A percentile compares a stretch with the other conserved stretches of the same genome.
Evolutionary conservation across 1,140 invertebrate species (phyloP).

Genomic region (Drosophila carrolli): DNA sequence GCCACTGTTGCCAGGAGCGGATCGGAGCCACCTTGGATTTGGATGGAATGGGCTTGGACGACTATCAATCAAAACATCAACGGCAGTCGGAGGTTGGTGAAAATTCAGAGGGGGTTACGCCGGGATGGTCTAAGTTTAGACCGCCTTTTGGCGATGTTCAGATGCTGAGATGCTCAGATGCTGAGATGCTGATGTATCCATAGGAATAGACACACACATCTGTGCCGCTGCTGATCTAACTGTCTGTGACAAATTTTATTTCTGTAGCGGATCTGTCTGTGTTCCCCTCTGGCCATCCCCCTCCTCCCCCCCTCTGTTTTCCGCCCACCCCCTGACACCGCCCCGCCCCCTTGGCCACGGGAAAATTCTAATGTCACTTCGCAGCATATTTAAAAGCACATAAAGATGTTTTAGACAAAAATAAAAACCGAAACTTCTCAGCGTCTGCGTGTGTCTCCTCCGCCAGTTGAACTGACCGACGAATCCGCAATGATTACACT

Average conservation of each 20-base stretch:
- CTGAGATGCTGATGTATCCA: conserved; percentile 39
- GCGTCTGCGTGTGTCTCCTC: conserved; percentile 28
- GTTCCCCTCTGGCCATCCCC: conserved; percentile 33
- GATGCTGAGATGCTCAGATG: conserved; percentile 34
- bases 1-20: conserved; percentile 39
- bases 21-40: conserved; percentile 55
- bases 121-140: conserved; percentile 42
- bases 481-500: conserved; percentile 38
- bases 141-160: conserved; percentile 58
- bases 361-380: conserved; percentile 79
- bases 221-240: conserved; percentile 67
- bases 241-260: conserved; percentile 82
- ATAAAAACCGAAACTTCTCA: conserved; percentile 58
- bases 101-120: background rate
- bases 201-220: conserved; percentile 35
- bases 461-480: conserved; percentile 42
- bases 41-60: conserved; percentile 20
- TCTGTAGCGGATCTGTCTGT: conserved; percentile 75
- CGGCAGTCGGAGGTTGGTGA: conserved; percentile 27
- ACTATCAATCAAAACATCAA: conserved; percentile 80
- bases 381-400: conserved; percentile 83
- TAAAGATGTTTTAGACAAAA: conserved; percentile 82
- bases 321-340: background rate
- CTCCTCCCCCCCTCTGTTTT: background rate
- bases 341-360: background rate